These are phyloP conservation scores for Dryobates pubescens DNA, from an alignment of 2,797 vertebrate species.

Conservation along the genomic window DNA sequence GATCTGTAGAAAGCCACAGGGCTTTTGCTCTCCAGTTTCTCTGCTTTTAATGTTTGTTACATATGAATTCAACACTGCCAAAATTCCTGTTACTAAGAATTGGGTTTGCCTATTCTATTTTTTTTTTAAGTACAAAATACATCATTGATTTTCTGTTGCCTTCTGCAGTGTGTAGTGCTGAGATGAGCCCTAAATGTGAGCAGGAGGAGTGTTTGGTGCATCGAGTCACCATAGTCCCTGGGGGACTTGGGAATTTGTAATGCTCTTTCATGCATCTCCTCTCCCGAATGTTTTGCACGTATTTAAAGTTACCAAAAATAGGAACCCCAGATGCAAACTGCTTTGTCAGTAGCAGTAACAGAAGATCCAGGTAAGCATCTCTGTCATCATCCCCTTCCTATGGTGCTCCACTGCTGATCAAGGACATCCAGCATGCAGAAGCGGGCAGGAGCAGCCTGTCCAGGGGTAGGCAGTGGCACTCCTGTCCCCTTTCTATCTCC, in stretches of 20 bases:
- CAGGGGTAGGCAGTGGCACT: background rate
- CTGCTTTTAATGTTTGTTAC: background rate
- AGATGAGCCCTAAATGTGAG: background rate
- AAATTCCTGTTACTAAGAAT: background rate
- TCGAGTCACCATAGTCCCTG: fast-evolving
- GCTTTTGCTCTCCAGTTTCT: slow-evolving; percentile 1
- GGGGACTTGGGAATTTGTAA: background rate
- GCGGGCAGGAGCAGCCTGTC: background rate
- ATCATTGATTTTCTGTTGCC: background rate
- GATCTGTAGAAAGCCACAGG: background rate
- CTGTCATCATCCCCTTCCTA: background rate
- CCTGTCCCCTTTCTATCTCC: background rate
- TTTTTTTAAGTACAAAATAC: background rate
- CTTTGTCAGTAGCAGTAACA: background rate
- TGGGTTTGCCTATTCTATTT: background rate
- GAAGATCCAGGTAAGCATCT: background rate
- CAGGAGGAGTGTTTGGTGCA: background rate
- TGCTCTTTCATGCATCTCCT: background rate
- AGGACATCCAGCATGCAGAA: background rate
- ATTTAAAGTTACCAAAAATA: background rate
- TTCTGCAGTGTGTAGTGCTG: background rate
- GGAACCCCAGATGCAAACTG: background rate
- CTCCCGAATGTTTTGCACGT: background rate
- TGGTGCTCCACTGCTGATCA: fast-evolving
- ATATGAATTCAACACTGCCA: fast-evolving